These are phyloP conservation scores for Papilio aristodemus DNA, from an alignment of 1,140 invertebrate species.

Conservation along the genomic window DNA sequence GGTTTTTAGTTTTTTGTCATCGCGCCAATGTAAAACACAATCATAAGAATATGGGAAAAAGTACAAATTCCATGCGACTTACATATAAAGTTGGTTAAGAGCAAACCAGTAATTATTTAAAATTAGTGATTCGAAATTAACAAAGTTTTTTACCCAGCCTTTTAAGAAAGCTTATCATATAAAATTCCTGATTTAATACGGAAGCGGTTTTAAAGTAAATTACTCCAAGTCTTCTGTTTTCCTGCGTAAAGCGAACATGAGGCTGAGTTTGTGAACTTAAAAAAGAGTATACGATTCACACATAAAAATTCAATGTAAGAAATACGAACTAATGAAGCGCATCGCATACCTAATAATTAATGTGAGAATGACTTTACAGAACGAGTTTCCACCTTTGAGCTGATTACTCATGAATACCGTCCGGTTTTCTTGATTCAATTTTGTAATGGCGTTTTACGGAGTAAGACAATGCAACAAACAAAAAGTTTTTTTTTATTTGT, in stretches of 20 bases:
- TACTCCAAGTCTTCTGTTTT: background rate
- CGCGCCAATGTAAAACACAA: too few species aligned
- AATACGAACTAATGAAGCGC: constrained; percentile 10
- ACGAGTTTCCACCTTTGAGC: constrained; percentile 2
- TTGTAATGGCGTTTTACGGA: background rate
- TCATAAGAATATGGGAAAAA: too few species aligned
- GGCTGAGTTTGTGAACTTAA: background rate
- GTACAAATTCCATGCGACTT: too few species aligned
- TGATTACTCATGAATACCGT: constrained; percentile 6
- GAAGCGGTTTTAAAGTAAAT: background rate
- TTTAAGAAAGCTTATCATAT: too few species aligned
- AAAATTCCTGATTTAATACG: background rate
- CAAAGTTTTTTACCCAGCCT: too few species aligned
- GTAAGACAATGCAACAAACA: background rate
- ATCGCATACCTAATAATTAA: background rate
- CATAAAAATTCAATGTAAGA: background rate
- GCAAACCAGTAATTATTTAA: too few species aligned
- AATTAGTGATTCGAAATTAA: too few species aligned
- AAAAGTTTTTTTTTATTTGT: background rate
- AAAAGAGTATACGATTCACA: constrained; percentile 1
- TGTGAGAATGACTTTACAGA: constrained; percentile 1
- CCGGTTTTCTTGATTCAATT: constrained; percentile 12
- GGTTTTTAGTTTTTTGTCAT: background rate
- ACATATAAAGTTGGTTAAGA: too few species aligned
- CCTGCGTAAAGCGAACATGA: background rate